Evolutionary conservation across 2,888 invertebrate genomes (phyloP).

Genomic region (Glyphotaelius pellucidus): DNA sequence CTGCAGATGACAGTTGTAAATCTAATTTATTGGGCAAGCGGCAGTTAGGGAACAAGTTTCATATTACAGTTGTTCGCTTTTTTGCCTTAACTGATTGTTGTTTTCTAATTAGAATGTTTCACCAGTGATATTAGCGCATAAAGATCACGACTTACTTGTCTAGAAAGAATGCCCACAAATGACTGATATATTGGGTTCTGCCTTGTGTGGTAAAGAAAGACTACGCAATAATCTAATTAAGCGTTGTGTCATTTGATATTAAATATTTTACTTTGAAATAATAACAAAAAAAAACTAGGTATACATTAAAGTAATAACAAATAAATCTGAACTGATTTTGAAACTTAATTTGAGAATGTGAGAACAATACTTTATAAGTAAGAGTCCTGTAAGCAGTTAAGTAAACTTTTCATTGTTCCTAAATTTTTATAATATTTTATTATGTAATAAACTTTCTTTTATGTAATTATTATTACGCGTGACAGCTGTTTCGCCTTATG

Average conservation of each 20-base stretch:
- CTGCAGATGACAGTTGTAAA: slow-evolving; percentile 55
- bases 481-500: no score
- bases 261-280: background rate
- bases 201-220: background rate
- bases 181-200: slow-evolving; percentile 49
- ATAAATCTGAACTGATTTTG: no score
- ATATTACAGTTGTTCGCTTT: slow-evolving; percentile 37
- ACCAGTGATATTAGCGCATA: slow-evolving; percentile 57
- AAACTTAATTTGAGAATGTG: no score
- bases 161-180: slow-evolving; percentile 48
- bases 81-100: slow-evolving; percentile 53
- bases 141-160: slow-evolving; percentile 60
- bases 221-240: slow-evolving; percentile 37
- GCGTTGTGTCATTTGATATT: slow-evolving; percentile 30
- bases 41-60: slow-evolving; percentile 44
- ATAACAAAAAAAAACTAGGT: background rate
- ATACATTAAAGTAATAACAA: background rate
- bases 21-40: slow-evolving; percentile 52
- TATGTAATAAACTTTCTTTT: no score
- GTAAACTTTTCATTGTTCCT: no score
- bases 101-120: slow-evolving; percentile 63
- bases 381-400: no score
- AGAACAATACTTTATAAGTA: no score
- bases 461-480: no score
- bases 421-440: no score